A percentile compares a stretch with the other conserved stretches of the same genome.
phyloP scores from a whole-genome alignment of 92 coral and sea anemone species.

The Siderastrea siderea region DNA sequence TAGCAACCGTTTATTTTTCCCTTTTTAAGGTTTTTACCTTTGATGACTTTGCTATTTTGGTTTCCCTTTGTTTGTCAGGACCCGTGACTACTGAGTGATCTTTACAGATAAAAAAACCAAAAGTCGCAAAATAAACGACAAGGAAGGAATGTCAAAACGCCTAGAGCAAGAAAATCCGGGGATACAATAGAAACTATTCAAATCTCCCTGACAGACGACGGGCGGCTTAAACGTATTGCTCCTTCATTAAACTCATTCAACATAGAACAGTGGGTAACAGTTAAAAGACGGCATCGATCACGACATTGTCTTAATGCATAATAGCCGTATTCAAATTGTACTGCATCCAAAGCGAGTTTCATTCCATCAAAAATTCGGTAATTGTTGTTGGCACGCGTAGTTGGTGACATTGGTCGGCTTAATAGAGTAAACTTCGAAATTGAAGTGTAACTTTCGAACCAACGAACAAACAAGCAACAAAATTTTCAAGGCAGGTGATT shows the following conservation, averaged over 20 bases:
- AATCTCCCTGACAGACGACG: too few species aligned
- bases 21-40: too few species aligned
- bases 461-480: too few species aligned
- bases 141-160: background rate
- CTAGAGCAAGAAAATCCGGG: background rate
- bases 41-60: too few species aligned
- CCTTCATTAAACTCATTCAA: slow-evolving; percentile 4
- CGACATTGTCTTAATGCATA: background rate
- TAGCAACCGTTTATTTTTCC: too few species aligned
- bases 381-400: background rate
- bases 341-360: background rate
- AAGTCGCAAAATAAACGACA: background rate
- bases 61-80: too few species aligned
- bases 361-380: background rate
- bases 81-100: background rate
- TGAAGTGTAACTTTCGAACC: too few species aligned
- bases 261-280: background rate
- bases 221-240: background rate
- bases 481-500: too few species aligned
- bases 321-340: background rate
- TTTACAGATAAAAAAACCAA: background rate
- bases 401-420: background rate
- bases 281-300: too few species aligned
- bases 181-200: too few species aligned
- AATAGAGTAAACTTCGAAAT: too few species aligned